Percentiles rank a stretch among this genome's conserved stretches.
phyloP scores from a whole-genome alignment of 2,888 invertebrate species.

The Phytoseiulus persimilis region DNA sequence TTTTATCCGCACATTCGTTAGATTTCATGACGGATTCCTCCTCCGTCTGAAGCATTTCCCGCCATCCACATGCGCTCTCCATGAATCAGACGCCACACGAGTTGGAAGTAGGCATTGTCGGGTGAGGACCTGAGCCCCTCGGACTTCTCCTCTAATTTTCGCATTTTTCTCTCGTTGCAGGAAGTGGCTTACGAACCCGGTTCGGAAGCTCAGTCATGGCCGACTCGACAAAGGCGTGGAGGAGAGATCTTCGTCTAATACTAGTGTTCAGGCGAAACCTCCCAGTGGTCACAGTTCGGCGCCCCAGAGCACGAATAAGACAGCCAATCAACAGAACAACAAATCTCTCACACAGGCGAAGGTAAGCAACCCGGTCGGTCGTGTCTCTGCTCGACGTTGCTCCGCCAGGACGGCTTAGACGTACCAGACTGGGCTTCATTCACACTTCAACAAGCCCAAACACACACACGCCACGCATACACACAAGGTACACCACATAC shows the following conservation, averaged over 20 bases:
- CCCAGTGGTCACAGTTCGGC: not conserved
- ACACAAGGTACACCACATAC: not conserved
- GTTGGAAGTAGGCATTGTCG: constrained; percentile 9
- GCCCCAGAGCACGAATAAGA: not conserved
- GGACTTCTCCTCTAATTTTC: constrained; percentile 1
- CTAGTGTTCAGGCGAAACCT: not conserved
- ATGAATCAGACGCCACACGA: not conserved
- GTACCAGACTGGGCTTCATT: not conserved
- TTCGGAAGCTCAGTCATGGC: constrained; percentile 78
- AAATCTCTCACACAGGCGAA: not conserved
- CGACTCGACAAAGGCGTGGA: constrained; percentile 63
- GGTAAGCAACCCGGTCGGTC: not conserved
- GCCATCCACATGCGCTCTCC: too few relatives aligned
- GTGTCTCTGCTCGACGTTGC: not conserved
- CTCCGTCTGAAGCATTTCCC: too few relatives aligned
- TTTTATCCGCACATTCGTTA: too few relatives aligned
- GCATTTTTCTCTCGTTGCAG: constrained; percentile 50
- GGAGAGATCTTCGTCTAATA: not conserved
- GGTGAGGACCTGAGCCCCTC: not conserved
- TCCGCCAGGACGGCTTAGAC: not conserved
- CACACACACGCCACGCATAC: not conserved
- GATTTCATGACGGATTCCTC: too few relatives aligned
- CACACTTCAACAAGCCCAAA: not conserved
- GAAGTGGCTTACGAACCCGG: constrained; percentile 79
- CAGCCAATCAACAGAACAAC: not conserved